Conservation (phyloP, 2,888 invertebrate genomes). For the Apocheima hispidaria region DNA sequence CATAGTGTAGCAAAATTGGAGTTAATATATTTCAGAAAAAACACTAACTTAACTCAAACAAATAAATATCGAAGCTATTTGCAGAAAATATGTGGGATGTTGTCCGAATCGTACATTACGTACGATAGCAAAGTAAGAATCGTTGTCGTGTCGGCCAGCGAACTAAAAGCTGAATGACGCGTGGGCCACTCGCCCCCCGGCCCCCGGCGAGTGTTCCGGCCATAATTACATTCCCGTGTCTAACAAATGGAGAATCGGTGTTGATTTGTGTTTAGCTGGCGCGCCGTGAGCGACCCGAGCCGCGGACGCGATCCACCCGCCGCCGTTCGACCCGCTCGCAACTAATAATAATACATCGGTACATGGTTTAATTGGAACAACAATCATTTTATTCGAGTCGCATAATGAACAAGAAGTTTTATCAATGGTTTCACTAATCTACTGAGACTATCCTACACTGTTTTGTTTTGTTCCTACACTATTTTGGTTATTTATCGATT, state of each 20-base stretch:
- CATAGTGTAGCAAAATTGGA: background rate
- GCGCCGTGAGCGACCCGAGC: conserved; percentile 55
- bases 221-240: conserved; percentile 88
- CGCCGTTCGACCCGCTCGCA: background rate
- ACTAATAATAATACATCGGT: background rate
- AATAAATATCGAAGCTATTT: conserved; percentile 38
- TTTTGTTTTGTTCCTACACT: too few species aligned
- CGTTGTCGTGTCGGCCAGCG: conserved; percentile 78
- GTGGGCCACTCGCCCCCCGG: conserved; percentile 55
- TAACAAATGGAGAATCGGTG: conserved; percentile 88
- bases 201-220: conserved; percentile 79
- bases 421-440: too few species aligned
- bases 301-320: conserved; percentile 12
- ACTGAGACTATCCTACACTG: background rate
- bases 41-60: background rate
- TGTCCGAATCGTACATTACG: conserved; percentile 59
- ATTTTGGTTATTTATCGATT: too few species aligned
- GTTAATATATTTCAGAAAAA: background rate
- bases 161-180: conserved; percentile 83
- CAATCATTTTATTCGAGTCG: background rate
- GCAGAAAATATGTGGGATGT: conserved; percentile 52
- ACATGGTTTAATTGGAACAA: background rate
- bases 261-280: conserved; percentile 86
- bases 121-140: conserved; percentile 76
- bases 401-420: too few species aligned